phyloP scores from a whole-genome alignment of 2,888 invertebrate species.

The Epinotia demarniana region DNA sequence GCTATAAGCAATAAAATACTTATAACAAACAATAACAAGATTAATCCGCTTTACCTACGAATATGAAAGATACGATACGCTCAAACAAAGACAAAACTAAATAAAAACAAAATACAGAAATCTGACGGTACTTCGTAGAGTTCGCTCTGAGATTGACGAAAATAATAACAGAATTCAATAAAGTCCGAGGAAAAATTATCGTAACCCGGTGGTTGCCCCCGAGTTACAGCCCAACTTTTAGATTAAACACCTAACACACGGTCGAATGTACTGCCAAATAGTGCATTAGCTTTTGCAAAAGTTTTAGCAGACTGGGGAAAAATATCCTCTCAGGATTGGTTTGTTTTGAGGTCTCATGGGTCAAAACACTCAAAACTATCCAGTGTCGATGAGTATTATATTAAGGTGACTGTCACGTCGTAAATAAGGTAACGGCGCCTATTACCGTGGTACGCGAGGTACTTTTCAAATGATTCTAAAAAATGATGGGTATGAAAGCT shows the following conservation, averaged over 20 bases:
- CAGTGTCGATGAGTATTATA: background rate
- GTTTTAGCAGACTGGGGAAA: constrained; percentile 64
- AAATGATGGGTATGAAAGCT: too few relatives aligned
- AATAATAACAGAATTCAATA: constrained; percentile 39
- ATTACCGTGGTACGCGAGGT: too few relatives aligned
- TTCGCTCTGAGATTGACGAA: constrained; percentile 26
- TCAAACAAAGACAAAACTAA: constrained; percentile 19
- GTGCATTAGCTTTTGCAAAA: constrained; percentile 57
- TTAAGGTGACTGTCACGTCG: too few relatives aligned
- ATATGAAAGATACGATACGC: constrained; percentile 1
- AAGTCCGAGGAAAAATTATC: constrained; percentile 30
- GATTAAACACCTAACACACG: constrained; percentile 65
- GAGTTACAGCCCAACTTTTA: constrained; percentile 61
- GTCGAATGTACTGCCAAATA: constrained; percentile 54
- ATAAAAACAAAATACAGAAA: constrained; percentile 21
- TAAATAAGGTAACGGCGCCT: too few relatives aligned
- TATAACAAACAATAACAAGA: background rate
- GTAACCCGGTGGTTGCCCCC: constrained; percentile 41
- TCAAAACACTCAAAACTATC: background rate
- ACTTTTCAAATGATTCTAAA: too few relatives aligned
- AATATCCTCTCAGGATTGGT: constrained; percentile 52
- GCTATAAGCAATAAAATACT: background rate
- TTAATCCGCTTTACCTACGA: background rate
- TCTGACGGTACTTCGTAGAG: constrained; percentile 8
- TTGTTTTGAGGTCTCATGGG: constrained; percentile 17